phyloP scores from a whole-genome alignment of 2,113 vertebrate genomes.

The Corapipo altera region DNA sequence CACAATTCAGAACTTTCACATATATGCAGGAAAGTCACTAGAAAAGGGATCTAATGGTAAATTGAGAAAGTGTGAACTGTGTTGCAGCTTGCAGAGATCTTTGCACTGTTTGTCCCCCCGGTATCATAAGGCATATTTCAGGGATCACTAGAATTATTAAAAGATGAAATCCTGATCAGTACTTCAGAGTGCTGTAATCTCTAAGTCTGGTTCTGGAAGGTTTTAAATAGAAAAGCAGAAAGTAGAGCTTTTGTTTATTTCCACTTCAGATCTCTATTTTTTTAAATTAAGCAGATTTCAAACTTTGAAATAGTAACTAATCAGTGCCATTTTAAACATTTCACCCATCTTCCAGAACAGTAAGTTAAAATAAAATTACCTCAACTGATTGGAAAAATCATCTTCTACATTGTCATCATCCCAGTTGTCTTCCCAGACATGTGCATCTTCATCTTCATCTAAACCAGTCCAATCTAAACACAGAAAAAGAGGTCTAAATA shows the following conservation, averaged over 20 bases:
- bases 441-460: constrained; percentile 97
- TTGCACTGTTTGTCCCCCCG: not conserved
- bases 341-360: not conserved
- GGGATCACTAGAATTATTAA: not conserved
- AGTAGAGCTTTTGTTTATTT: not conserved
- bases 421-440: constrained; percentile 99
- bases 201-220: not conserved
- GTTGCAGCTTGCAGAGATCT: not conserved
- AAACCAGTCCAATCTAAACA: constrained; percentile 93
- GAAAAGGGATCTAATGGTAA: not conserved
- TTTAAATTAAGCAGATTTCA: not conserved
- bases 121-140: not conserved
- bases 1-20: not conserved
- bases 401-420: constrained; percentile 99
- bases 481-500: not conserved
- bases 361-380: constrained; percentile 71
- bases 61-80: not conserved
- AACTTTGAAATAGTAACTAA: not conserved
- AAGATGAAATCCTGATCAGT: not conserved
- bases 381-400: constrained; percentile 97
- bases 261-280: not conserved
- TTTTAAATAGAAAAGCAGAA: not conserved
- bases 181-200: not conserved
- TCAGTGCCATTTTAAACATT: not conserved
- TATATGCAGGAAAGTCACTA: not conserved